phyloP scores from a whole-genome alignment of 2,888 invertebrate species.

The Polydrusus pterygomalis region DNA sequence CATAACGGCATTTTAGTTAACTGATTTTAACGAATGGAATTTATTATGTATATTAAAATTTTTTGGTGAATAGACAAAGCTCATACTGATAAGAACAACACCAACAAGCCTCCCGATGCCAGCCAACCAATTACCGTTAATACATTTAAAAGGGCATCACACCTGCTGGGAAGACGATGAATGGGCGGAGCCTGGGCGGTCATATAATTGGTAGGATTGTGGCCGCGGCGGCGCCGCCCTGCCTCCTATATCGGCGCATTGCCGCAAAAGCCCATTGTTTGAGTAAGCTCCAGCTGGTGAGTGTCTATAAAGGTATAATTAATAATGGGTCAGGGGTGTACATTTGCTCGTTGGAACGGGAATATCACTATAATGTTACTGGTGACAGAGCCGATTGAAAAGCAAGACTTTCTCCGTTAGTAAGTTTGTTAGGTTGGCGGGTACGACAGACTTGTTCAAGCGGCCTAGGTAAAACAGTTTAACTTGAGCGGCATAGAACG shows the following conservation, averaged over 20 bases:
- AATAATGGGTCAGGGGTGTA: neutral
- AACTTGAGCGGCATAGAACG: too few species aligned
- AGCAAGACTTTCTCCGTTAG: too few species aligned
- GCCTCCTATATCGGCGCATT: constrained; percentile 67
- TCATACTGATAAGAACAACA: constrained; percentile 8
- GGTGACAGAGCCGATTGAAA: too few species aligned
- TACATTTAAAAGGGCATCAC: constrained; percentile 50
- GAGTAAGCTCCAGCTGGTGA: constrained; percentile 68
- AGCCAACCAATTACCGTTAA: constrained; percentile 33
- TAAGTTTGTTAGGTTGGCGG: too few species aligned
- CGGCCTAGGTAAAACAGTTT: too few species aligned
- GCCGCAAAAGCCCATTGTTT: constrained; percentile 68
- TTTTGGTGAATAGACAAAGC: neutral
- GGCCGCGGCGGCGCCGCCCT: constrained; percentile 67
- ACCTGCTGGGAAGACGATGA: constrained; percentile 64
- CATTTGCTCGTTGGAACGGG: too few species aligned
- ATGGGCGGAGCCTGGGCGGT: constrained; percentile 65
- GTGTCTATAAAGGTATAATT: constrained; percentile 66
- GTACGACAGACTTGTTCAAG: too few species aligned
- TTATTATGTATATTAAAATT: too few species aligned
- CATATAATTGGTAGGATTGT: constrained; percentile 67
- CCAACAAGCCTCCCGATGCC: constrained; percentile 36
- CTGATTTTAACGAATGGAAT: too few species aligned
- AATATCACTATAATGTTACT: too few species aligned
- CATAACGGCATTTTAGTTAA: too few species aligned